Evolutionary conservation across 2,113 vertebrate species (phyloP).

Genomic region (Ceyx cyanopectus): DNA sequence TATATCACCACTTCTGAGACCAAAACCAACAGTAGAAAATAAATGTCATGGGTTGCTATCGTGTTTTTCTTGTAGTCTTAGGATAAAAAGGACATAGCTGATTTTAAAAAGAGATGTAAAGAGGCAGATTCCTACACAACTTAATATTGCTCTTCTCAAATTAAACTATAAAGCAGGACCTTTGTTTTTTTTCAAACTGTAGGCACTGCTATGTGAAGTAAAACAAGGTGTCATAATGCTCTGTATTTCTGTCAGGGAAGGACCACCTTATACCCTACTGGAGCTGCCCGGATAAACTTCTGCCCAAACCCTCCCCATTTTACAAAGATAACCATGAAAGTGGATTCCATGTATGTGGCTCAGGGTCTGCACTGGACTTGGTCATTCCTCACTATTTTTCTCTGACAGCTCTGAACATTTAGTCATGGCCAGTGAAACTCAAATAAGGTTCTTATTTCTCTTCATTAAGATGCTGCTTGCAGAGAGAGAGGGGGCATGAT

Average conservation of each 20-base stretch:
- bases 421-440: neutral
- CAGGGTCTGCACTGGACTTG: neutral
- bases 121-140: neutral
- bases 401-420: neutral
- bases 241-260: neutral
- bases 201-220: neutral
- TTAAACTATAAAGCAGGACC: neutral
- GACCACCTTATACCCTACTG: accelerated
- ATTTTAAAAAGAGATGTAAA: neutral
- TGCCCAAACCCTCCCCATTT: neutral
- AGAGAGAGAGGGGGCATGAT: neutral
- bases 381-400: neutral
- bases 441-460: neutral
- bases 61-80: neutral
- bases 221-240: neutral
- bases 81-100: neutral
- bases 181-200: neutral
- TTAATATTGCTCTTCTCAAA: neutral
- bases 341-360: neutral
- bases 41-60: neutral
- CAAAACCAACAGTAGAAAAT: neutral
- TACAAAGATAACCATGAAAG: neutral
- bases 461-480: neutral
- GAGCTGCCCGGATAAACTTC: neutral
- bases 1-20: neutral